Percentiles rank a stretch among this genome's conserved stretches.
Conservation (phyloP, 2,113 vertebrate species). For the Grammomys surdaster region DNA sequence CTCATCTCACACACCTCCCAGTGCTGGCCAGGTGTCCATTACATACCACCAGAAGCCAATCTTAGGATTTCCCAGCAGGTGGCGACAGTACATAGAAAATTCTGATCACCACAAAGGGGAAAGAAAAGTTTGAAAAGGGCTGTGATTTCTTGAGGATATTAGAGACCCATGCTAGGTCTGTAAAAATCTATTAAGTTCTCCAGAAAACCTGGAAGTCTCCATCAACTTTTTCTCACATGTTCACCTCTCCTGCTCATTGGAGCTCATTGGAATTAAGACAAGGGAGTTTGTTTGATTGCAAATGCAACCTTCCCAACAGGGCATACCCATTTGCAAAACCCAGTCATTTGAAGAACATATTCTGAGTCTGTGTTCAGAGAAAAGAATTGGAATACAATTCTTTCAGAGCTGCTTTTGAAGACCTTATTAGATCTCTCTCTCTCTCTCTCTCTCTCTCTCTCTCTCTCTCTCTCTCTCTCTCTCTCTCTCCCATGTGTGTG, state of each 20-base stretch:
- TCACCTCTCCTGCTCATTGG: neutral
- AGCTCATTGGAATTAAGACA: neutral
- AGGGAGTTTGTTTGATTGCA: neutral
- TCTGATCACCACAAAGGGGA: rapidly evolving
- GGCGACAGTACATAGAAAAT: conserved; percentile 69
- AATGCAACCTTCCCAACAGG: neutral
- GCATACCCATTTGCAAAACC: neutral
- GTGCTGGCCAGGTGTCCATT: conserved; percentile 20
- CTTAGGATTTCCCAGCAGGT: conserved; percentile 74
- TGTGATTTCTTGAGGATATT: neutral
- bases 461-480: too few species aligned
- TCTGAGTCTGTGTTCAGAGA: neutral
- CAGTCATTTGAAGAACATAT: conserved; percentile 26
- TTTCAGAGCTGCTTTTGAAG: neutral
- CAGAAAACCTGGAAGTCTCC: neutral
- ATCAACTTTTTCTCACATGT: neutral
- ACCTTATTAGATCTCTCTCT: neutral
- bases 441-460: too few species aligned
- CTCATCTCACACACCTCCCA: conserved; percentile 54
- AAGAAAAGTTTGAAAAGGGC: neutral
- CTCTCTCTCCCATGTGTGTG: rapidly evolving
- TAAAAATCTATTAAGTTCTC: neutral
- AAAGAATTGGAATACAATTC: neutral
- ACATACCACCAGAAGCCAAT: neutral
- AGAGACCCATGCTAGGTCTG: neutral